Base-by-base conservation (phyloP, 1,140 invertebrate species). In the Drosophila ambigua region DNA sequence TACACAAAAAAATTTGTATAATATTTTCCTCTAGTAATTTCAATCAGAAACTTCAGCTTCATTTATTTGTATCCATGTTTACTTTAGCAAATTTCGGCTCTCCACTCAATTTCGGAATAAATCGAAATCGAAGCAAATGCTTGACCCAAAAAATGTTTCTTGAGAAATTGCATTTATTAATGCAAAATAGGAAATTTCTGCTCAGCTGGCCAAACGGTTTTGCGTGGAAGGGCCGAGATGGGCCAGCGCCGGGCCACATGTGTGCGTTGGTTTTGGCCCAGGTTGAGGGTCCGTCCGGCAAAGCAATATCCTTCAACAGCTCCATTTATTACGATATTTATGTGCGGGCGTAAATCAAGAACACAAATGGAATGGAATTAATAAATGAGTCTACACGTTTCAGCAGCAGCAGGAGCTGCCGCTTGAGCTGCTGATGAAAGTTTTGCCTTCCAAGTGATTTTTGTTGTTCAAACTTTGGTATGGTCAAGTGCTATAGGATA, bases 281-380 rank as follows among this genome's bases (percentile, higher is more conserved):
- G 60, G 53, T 35, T 62, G 52, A 53, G 46, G 73, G 69, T 45
- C 62, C 62, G 44, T 45, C 62, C 62, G 44, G 81, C 77, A 55
- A 69, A 65, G 63, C 41, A 78, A 74, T 64, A 74, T 76, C 59
- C 57, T 72, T 72, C 72, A 68, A 82, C 67, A 52, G 83, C 79
- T 83, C 64, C 72, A 83, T 88, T 88, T 88, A 88, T 88, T 79
- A 83, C 72, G 72, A 64, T 68, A 83, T 88, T 88, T 88, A 88
- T 88, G 76, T 69, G 64, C 49, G 48, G 61, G 55, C 83, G 83
- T 88, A 88, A 88, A 88, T 88, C 83, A 88, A 77, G 72, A 77
- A 55, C 73, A 79, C 72, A 88, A 88, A 88, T 88, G 83, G 83
- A 87, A 88, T 77, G 83, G 83, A 88, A 88, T 88, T 88, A 88